Evolutionary conservation across 2,888 invertebrate genomes (phyloP), one percentile per base, ranked within the genome.

Genomic region (Salticus scenicus): DNA sequence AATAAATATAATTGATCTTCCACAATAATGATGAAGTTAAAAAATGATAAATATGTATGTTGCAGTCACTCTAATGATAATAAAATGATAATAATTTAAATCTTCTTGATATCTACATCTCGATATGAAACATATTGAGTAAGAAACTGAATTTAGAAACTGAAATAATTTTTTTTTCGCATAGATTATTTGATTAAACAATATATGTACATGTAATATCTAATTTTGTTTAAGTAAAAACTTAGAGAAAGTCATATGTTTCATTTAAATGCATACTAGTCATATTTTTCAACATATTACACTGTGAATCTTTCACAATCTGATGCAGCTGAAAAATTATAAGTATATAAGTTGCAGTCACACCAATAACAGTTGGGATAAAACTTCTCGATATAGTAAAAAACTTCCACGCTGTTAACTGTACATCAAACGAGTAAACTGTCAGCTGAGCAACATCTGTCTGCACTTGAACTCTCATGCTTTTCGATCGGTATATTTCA

Each of bases 341-440:
- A 27, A 83, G 33, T 47, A 77, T 75, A 20, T 83, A 83, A 20
- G 83, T 83, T 14, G 64, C 47, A 28, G 83, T 83, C 1, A 83
- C 76, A 24, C 83, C 83, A n/a, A 83, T 73, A 1, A 77, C 83
- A 64, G 83, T 77, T 20, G 83, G 83, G 5, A 77, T 37, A 20
- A 83, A 77, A 31, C 67, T 77, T 51, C 83, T 33, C 10, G 83
- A 77, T 1, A 83, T 77, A 0, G 77, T 83, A 51, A 83, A 83
- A 20, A 83, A 77, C 27, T 83, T 83, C 83, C 83, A 83, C 0
- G 83, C 83, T 2, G 83, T 83, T 0, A 83, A 33, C 27, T 83
- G 83, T 14, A 83, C 83, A 57, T 83, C 57, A 1, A 67, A 77
- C 5, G 77, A 24, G 20, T 57, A 73, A 17, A 57, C 73, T 12